Evolutionary conservation across 2,113 vertebrate genomes (phyloP).

Genomic region (Odocoileus virginianus): DNA sequence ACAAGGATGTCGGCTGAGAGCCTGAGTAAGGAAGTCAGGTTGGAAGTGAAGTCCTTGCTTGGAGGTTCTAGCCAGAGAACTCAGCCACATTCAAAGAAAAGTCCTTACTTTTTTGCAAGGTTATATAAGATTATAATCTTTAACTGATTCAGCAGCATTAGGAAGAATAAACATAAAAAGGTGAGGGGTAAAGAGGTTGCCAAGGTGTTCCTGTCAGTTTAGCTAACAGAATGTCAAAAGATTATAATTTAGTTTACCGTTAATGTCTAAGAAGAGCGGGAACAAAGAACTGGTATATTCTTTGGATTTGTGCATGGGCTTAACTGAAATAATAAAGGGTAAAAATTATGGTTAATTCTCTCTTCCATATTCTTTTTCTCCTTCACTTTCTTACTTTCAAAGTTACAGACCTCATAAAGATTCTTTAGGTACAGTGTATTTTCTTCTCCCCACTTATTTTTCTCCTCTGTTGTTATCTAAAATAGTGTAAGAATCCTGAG

Average conservation of each 20-base stretch:
- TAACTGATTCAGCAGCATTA: constrained; percentile 27
- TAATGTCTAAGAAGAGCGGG: background rate
- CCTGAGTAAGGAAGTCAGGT: background rate
- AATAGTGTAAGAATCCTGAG: background rate
- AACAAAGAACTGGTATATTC: background rate
- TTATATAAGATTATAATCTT: constrained; percentile 34
- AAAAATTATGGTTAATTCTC: background rate
- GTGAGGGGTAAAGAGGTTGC: background rate
- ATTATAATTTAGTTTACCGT: background rate
- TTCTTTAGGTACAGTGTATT: background rate
- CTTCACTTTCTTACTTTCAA: constrained; percentile 35
- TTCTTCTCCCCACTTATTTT: background rate
- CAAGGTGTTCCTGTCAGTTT: constrained; percentile 16
- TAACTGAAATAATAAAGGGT: background rate
- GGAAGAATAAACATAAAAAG: constrained; percentile 25
- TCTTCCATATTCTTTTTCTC: background rate
- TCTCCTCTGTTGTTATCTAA: background rate
- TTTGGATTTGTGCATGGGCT: background rate
- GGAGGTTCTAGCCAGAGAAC: background rate
- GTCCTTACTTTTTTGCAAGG: background rate
- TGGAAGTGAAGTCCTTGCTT: background rate
- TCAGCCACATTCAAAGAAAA: background rate
- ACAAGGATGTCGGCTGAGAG: background rate
- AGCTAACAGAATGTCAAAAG: background rate
- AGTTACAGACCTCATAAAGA: background rate